A percentile compares a stretch with the other conserved stretches of the same genome.
Evolutionary conservation across 2,888 invertebrate species (phyloP).

Genomic region (Aspidiotus destructor): DNA sequence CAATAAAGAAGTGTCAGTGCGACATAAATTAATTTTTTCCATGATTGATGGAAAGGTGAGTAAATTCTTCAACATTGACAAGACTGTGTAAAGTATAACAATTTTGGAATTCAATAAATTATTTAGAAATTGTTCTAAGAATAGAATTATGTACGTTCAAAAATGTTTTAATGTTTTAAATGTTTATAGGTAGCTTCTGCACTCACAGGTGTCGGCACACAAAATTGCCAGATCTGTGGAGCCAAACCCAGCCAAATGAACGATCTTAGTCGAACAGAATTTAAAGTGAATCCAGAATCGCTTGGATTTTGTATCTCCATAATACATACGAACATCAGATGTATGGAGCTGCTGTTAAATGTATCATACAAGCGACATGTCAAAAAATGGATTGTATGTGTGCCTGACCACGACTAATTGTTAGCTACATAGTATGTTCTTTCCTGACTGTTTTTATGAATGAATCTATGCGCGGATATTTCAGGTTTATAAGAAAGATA

Average conservation of each 20-base stretch:
- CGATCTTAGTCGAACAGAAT: neutral
- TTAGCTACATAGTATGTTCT: too few species aligned
- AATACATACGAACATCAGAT: neutral
- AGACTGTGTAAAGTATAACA: too few species aligned
- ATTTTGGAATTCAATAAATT: too few species aligned
- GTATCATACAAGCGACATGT: neutral
- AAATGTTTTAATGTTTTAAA: too few species aligned
- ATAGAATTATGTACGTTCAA: too few species aligned
- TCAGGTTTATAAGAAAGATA: neutral
- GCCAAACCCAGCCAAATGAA: neutral
- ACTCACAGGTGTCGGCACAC: neutral
- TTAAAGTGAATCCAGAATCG: neutral
- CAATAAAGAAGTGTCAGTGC: neutral
- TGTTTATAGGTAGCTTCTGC: neutral
- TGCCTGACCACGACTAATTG: too few species aligned
- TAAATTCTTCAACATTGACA: too few species aligned
- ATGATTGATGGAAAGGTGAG: neutral
- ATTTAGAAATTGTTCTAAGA: too few species aligned
- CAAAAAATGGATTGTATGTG: slow-evolving; percentile 3
- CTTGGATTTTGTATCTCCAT: neutral
- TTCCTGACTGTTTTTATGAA: neutral
- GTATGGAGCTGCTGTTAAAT: neutral
- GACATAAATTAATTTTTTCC: neutral
- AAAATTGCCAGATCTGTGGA: neutral
- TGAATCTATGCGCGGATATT: neutral